phyloP scores from a whole-genome alignment of 1,140 invertebrate genomes.

The Pogonognathellus flavescens region DNA sequence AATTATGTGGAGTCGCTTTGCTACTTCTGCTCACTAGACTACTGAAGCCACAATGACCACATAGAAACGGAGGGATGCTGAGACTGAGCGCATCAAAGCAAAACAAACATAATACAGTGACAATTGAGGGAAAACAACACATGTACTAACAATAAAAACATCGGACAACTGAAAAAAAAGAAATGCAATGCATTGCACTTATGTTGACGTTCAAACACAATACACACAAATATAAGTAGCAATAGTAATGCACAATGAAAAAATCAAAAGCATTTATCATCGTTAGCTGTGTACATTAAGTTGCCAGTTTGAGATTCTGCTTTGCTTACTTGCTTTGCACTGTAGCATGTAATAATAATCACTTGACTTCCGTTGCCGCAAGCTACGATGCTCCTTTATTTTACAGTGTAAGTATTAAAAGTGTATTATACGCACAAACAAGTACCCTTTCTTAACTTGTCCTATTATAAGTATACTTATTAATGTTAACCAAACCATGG shows the following conservation, averaged over 20 bases:
- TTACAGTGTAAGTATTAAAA: not conserved
- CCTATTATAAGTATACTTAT: not conserved
- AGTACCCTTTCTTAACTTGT: conserved; percentile 13
- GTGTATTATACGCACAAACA: not conserved
- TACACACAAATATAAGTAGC: not conserved
- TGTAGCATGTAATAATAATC: conserved; percentile 56
- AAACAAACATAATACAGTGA: no score
- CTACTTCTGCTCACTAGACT: no score
- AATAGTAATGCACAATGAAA: conserved; percentile 18
- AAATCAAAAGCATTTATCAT: conserved; percentile 40
- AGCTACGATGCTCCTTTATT: conserved; percentile 28
- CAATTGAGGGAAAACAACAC: no score
- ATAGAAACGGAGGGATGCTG: no score
- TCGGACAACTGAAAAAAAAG: no score
- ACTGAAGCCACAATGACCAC: no score
- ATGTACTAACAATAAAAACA: no score
- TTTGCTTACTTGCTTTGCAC: conserved; percentile 71
- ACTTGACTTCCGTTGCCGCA: conserved; percentile 64
- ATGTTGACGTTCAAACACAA: conserved; percentile 20
- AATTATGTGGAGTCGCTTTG: no score
- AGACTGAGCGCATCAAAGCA: no score
- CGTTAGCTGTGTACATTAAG: conserved; percentile 17
- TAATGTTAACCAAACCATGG: conserved; percentile 18
- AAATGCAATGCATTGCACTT: conserved; percentile 18
- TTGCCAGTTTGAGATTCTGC: conserved; percentile 75